Evolutionary conservation across 2,113 vertebrate species (phyloP).

Genomic region (Pelecanus crispus): DNA sequence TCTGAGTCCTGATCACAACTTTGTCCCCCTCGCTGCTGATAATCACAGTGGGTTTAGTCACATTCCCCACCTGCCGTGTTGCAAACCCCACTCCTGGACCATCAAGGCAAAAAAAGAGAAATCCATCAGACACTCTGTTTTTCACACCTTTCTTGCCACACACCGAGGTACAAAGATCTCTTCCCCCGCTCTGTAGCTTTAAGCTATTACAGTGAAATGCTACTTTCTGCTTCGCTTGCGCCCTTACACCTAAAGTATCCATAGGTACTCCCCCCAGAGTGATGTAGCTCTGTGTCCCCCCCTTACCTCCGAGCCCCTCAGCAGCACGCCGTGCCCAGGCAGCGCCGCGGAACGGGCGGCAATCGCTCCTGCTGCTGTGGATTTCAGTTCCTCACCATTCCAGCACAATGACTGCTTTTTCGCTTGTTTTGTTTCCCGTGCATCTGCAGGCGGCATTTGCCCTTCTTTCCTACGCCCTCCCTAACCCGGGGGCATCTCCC

Average conservation of each 20-base stretch:
- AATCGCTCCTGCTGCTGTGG: background rate
- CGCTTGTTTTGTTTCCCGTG: background rate
- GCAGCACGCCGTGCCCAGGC: background rate
- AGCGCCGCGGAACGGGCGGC: background rate
- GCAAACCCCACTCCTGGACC: slow-evolving; percentile 87
- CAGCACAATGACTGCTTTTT: background rate
- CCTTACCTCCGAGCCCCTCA: background rate
- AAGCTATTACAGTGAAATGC: background rate
- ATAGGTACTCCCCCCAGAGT: accelerated
- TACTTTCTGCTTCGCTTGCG: background rate
- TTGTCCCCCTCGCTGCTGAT: slow-evolving; percentile 89
- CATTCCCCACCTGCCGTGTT: slow-evolving; percentile 88
- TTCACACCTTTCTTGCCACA: background rate
- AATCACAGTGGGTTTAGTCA: slow-evolving; percentile 89
- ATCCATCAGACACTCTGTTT: background rate
- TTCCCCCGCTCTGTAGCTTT: background rate
- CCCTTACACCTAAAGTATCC: background rate
- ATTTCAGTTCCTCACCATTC: background rate
- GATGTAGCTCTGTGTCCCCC: background rate
- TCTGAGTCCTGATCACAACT: slow-evolving; percentile 83
- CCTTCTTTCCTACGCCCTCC: background rate
- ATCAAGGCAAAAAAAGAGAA: background rate
- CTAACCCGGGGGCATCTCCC: background rate
- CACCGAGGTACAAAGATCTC: background rate
- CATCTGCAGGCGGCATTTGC: background rate